phyloP scores from a whole-genome alignment of 1,140 invertebrate species.

The Lepidurus couesii region DNA sequence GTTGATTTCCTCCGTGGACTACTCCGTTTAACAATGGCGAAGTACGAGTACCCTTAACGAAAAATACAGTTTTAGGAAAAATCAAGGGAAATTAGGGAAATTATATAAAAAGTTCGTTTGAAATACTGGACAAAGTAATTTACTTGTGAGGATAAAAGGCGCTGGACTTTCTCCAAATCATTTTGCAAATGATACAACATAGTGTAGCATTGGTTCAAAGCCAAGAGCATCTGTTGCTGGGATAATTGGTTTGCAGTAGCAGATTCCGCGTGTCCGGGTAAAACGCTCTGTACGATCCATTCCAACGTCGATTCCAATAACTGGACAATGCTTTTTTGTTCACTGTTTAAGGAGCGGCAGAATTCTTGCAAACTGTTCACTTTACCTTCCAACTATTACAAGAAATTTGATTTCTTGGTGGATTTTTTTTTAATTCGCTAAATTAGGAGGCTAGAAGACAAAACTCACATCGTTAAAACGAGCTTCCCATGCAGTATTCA shows the following conservation, averaged over 20 bases:
- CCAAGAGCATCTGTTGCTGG: constrained; percentile 53
- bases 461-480: background rate
- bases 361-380: constrained; percentile 9
- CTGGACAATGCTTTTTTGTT: background rate
- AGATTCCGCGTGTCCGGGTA: background rate
- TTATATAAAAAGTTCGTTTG: constrained; percentile 23
- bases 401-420: background rate
- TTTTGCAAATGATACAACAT: constrained; percentile 56
- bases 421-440: too few species aligned
- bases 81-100: constrained; percentile 29
- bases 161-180: constrained; percentile 51
- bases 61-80: constrained; percentile 27
- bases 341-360: background rate
- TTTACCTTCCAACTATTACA: background rate
- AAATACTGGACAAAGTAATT: constrained; percentile 27
- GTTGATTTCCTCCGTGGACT: constrained; percentile 8
- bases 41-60: constrained; percentile 24
- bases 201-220: constrained; percentile 58
- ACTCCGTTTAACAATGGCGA: constrained; percentile 19
- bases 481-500: background rate
- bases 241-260: constrained; percentile 40
- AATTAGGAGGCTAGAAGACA: too few species aligned
- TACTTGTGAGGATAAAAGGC: constrained; percentile 42
- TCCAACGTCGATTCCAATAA: background rate
- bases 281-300: background rate